A percentile compares a stretch with the other conserved stretches of the same genome.
Evolutionary conservation across 2,888 invertebrate genomes (phyloP).

Genomic region (Chalcis sispes): DNA sequence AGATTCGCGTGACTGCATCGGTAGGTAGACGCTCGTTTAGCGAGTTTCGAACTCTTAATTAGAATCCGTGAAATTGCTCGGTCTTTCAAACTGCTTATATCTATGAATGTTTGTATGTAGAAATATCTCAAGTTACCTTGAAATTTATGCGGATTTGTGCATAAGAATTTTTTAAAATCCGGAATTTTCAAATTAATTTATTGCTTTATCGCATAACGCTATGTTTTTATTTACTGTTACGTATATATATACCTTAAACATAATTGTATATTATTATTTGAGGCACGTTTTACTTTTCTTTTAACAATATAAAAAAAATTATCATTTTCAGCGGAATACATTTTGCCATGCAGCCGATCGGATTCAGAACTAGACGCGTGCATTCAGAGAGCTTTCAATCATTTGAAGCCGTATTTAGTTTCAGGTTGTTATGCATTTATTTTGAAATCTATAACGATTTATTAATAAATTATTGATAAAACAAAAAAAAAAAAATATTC

Average conservation of each 20-base stretch:
- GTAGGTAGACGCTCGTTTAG: constrained; percentile 6
- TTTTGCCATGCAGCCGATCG: constrained; percentile 82
- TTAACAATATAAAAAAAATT: background rate
- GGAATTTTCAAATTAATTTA: background rate
- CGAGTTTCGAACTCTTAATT: constrained; percentile 4
- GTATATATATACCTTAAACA: too few species aligned
- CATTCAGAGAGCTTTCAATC: constrained; percentile 84
- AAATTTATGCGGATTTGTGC: background rate
- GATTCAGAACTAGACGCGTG: constrained; percentile 83
- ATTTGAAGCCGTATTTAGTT: constrained; percentile 83
- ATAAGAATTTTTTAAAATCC: background rate
- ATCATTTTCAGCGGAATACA: constrained; percentile 82
- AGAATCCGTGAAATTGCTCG: constrained; percentile 13
- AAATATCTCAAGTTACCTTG: too few species aligned
- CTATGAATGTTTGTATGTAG: too few species aligned
- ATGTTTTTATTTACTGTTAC: too few species aligned
- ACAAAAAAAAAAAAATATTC: background rate
- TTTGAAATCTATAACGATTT: background rate
- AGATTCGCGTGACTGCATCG: background rate
- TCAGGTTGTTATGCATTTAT: constrained; percentile 71
- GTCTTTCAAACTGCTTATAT: background rate
- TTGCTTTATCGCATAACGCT: background rate
- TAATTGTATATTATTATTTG: background rate
- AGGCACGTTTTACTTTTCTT: background rate
- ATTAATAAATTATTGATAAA: background rate